Evolutionary conservation across 2,888 invertebrate species (phyloP), one percentile per base, ranked within the genome.

Genomic region (Elysia crispata): DNA sequence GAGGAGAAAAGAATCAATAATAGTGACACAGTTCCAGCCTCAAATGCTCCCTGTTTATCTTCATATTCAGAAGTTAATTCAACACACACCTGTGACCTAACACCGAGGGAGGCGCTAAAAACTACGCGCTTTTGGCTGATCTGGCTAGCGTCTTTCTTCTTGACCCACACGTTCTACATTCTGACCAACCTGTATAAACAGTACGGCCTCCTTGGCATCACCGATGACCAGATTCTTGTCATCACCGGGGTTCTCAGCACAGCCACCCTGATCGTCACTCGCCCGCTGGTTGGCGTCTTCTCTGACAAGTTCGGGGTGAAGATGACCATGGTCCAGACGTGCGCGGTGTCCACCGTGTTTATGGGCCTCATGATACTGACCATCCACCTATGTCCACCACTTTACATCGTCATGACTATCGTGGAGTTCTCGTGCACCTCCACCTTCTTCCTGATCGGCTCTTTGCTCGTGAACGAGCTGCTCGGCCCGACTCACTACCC

Each of bases 161-260:
- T 11, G 5, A 11, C 41, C 3, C 73, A 73, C 28, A 23, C 50
- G 15, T 8, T 50, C 11, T 73, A 50, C 33, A 49, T 50, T 28
- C 73, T 50, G 13, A 30, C 50, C 1, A 50, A 73, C 73, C 54
- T 73, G 1, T 73, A 73, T 25, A 73, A 73, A 28, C 73, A 73
- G 54, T 50, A 33, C 28, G 73, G 73, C 11, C 73, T 49, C 50
- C 49, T 54, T 11, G 25, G 6, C 49, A 50, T 73, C 1, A 5
- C 49, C 25, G 28, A 33, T n/a, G 73, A 73, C 54, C 25, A 49
- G 3, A n/a, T 23, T 13, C 73, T 73, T n/a, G 54, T 50, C 8
- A 25, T n/a, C 13, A n/a, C 33, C 1, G 73, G 73, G n/a, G 23
- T 33, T 33, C 13, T 73, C 13, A 23, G 73, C 11, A 1, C 23